These are phyloP conservation scores for Ranitomeya imitator DNA, from an alignment of 2,113 vertebrate species.

Conservation along the genomic window DNA sequence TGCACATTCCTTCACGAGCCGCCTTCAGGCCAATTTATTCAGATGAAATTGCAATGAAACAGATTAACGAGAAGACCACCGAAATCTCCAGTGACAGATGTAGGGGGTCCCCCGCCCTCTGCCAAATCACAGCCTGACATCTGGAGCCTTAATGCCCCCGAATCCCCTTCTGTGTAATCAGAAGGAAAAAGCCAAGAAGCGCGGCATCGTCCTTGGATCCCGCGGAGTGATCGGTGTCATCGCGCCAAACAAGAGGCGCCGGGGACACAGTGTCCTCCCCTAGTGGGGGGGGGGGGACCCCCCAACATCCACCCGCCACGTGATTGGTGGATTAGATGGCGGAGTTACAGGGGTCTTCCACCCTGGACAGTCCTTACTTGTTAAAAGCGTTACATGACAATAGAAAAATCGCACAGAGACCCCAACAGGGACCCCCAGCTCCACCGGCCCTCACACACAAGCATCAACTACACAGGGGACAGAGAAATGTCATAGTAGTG, in stretches of 20 bases:
- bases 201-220: not conserved
- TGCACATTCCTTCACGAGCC: not conserved
- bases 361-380: no score
- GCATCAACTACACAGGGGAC: no score
- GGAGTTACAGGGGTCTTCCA: no score
- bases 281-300: not conserved
- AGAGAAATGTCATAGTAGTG: no score
- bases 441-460: no score
- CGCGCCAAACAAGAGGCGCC: not conserved
- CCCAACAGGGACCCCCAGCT: no score
- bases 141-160: conserved; percentile 52
- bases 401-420: no score
- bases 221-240: not conserved
- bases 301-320: no score
- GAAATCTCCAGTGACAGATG: conserved; percentile 41
- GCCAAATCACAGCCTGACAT: conserved; percentile 39
- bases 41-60: not conserved
- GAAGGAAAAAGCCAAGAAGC: conserved; percentile 13
- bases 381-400: no score
- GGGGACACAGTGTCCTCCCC: not conserved
- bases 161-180: conserved; percentile 54
- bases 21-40: conserved; percentile 3
- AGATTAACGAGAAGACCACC: conserved; percentile 46
- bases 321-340: no score
- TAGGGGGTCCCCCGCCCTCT: not conserved